Evolutionary conservation across 1,140 invertebrate genomes (phyloP).

Genomic region (Anagrus nilaparvatae): DNA sequence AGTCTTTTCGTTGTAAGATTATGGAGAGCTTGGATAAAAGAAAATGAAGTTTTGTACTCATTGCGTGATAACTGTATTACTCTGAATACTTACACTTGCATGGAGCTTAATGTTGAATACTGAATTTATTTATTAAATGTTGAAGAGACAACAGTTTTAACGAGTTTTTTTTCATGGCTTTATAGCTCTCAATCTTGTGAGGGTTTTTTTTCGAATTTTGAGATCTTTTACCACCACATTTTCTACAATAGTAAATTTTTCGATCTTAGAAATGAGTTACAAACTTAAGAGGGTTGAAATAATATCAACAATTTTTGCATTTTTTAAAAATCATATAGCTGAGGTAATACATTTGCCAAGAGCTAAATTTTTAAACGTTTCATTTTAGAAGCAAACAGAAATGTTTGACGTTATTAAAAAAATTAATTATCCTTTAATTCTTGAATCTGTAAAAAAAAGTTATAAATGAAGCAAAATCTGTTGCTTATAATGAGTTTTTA

Average conservation of each 20-base stretch:
- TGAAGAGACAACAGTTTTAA: not conserved
- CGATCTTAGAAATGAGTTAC: not conserved
- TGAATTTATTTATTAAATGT: not conserved
- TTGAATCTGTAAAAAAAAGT: too few species aligned
- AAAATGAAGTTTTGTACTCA: not conserved
- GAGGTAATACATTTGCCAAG: too few species aligned
- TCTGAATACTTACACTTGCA: slow-evolving; percentile 2
- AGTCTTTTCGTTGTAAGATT: not conserved
- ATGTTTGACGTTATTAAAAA: too few species aligned
- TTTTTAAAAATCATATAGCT: too few species aligned
- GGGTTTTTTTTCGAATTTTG: not conserved
- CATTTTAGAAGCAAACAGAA: too few species aligned
- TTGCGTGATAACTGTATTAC: not conserved
- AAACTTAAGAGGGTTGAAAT: not conserved
- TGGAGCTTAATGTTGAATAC: not conserved
- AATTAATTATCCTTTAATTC: too few species aligned
- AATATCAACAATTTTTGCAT: too few species aligned
- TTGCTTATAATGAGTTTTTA: too few species aligned
- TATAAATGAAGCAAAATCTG: too few species aligned
- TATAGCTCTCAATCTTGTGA: not conserved
- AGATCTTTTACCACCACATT: not conserved
- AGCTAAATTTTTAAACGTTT: too few species aligned
- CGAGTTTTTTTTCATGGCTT: not conserved
- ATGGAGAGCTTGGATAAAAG: slow-evolving; percentile 2
- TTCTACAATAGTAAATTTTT: slow-evolving; percentile 5